Conservation (phyloP, 2,888 invertebrate species). For the Pachydiplax longipennis region DNA sequence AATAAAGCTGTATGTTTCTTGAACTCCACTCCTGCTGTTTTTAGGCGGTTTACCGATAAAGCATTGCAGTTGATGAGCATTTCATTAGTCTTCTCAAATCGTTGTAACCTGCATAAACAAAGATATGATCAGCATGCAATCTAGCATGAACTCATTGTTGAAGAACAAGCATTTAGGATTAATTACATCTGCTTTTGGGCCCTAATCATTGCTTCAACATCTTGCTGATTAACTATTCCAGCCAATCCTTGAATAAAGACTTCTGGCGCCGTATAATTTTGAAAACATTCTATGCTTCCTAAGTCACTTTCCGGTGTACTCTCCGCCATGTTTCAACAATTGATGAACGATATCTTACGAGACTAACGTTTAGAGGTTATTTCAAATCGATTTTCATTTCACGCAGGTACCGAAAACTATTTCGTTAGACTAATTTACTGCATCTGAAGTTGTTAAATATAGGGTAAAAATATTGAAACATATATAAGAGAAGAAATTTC, state of each 20-base stretch:
- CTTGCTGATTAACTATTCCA: slow-evolving; percentile 89
- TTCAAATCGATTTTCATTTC: no score
- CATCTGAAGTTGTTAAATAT: no score
- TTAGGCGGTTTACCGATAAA: slow-evolving; percentile 85
- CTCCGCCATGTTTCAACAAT: slow-evolving; percentile 55
- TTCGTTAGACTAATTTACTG: no score
- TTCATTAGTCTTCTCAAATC: slow-evolving; percentile 99
- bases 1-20: slow-evolving; percentile 88
- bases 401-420: no score
- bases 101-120: slow-evolving; percentile 75
- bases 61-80: slow-evolving; percentile 98
- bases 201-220: slow-evolving; percentile 87
- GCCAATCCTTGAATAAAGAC: slow-evolving; percentile 92
- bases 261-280: slow-evolving; percentile 89
- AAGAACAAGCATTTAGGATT: background rate
- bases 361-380: background rate
- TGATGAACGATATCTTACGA: background rate
- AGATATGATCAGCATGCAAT: background rate
- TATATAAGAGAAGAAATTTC: no score
- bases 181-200: slow-evolving; percentile 92
- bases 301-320: slow-evolving; percentile 63
- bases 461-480: no score
- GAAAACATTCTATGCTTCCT: slow-evolving; percentile 84
- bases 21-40: slow-evolving; percentile 86
- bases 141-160: background rate